Conservation (phyloP, 2,888 invertebrate species). For the Pocota personata region DNA sequence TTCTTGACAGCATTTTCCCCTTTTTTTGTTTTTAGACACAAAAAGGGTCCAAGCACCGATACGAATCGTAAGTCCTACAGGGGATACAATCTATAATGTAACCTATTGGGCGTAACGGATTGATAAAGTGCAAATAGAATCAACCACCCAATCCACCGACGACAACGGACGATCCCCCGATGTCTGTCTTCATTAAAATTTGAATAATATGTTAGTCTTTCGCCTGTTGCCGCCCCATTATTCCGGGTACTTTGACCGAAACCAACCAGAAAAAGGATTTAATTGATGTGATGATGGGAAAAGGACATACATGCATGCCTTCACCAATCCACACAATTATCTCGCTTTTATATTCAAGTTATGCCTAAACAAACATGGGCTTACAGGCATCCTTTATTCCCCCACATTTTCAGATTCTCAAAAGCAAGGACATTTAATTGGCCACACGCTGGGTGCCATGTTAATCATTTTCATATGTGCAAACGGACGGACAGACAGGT, state of each 20-base stretch:
- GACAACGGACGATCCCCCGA: not conserved
- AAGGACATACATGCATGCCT: conserved; percentile 28
- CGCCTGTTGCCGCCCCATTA: conserved; percentile 61
- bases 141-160: conserved; percentile 43
- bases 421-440: conserved; percentile 54
- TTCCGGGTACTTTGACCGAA: conserved; percentile 68
- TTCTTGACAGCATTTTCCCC: conserved; percentile 54
- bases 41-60: conserved; percentile 36
- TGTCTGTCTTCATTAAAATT: conserved; percentile 56
- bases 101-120: conserved; percentile 73
- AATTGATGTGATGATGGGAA: conserved; percentile 61
- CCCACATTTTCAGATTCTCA: not conserved
- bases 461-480: conserved; percentile 32
- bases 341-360: conserved; percentile 24
- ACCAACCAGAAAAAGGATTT: conserved; percentile 71
- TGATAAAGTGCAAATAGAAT: conserved; percentile 69
- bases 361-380: conserved; percentile 44
- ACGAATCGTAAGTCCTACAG: conserved; percentile 21
- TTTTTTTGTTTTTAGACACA: conserved; percentile 24
- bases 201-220: conserved; percentile 67
- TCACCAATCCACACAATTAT: conserved; percentile 41
- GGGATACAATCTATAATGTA: conserved; percentile 54
- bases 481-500: conserved; percentile 17
- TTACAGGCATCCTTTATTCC: not conserved
- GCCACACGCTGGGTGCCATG: conserved; percentile 50